A percentile compares a stretch with the other conserved stretches of the same genome.
Conservation (phyloP, 2,113 vertebrate species). For the Archocentrus centrarchus region DNA sequence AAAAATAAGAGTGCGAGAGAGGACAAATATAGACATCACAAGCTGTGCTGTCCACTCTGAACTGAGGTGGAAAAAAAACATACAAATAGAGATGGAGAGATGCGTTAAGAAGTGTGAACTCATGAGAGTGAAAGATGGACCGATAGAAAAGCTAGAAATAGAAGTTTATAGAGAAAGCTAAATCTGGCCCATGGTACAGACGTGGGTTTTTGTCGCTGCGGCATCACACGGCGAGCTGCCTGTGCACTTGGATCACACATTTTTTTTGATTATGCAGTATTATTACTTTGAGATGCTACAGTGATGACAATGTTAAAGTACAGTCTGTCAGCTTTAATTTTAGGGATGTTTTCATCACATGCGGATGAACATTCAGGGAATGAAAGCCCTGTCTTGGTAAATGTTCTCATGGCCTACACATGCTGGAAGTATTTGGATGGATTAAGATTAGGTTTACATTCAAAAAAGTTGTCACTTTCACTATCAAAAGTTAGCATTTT, state of each 20-base stretch:
- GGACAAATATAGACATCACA: constrained; percentile 72
- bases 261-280: neutral
- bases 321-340: constrained; percentile 60
- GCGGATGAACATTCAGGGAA: constrained; percentile 29
- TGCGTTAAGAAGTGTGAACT: constrained; percentile 36
- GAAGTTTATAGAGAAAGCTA: constrained; percentile 48
- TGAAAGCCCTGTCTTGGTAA: constrained; percentile 21
- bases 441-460: constrained; percentile 52
- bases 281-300: constrained; percentile 40
- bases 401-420: neutral
- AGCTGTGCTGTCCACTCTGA: constrained; percentile 73
- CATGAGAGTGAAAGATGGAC: constrained; percentile 60
- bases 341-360: constrained; percentile 44
- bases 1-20: constrained; percentile 34
- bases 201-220: constrained; percentile 32
- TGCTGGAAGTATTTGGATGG: constrained; percentile 30
- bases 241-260: constrained; percentile 35
- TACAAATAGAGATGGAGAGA: constrained; percentile 30
- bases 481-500: constrained; percentile 4
- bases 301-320: constrained; percentile 49
- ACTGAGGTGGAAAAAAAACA: constrained; percentile 24
- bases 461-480: constrained; percentile 18
- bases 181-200: constrained; percentile 52
- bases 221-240: constrained; percentile 18
- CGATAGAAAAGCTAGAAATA: constrained; percentile 33